Conservation (phyloP, 2,888 invertebrate genomes). For the Eupithecia pulchellata region DNA sequence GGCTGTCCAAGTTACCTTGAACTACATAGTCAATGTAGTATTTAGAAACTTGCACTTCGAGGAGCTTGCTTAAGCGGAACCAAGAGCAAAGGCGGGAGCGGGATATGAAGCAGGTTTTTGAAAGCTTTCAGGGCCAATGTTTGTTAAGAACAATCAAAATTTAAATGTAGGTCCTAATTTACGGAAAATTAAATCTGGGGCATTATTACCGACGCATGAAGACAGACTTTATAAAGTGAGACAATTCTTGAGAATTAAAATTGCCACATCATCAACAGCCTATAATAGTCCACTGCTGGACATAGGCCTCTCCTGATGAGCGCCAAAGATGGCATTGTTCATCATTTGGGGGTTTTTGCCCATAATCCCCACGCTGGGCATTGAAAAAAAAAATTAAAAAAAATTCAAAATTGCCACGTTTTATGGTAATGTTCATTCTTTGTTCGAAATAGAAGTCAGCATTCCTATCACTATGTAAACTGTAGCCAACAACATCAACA, state of each 20-base stretch:
- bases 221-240: neutral
- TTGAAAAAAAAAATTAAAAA: too few relatives aligned
- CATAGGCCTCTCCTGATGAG: too few relatives aligned
- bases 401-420: too few relatives aligned
- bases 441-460: neutral
- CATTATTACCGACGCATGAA: neutral
- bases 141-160: neutral
- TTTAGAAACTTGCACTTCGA: neutral
- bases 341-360: too few relatives aligned
- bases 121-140: neutral
- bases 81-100: neutral
- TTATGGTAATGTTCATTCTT: neutral
- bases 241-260: neutral
- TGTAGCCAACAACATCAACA: too few relatives aligned
- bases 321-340: too few relatives aligned
- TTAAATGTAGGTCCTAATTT: neutral
- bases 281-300: too few relatives aligned
- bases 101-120: neutral
- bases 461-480: neutral
- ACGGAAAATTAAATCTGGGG: neutral
- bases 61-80: neutral
- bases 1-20: slow-evolving; percentile 2
- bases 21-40: slow-evolving; percentile 11
- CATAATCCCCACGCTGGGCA: too few relatives aligned
- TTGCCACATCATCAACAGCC: too few relatives aligned